Evolutionary conservation across 2,113 vertebrate genomes (phyloP).

Genomic region (Neomonachus schauinslandi): DNA sequence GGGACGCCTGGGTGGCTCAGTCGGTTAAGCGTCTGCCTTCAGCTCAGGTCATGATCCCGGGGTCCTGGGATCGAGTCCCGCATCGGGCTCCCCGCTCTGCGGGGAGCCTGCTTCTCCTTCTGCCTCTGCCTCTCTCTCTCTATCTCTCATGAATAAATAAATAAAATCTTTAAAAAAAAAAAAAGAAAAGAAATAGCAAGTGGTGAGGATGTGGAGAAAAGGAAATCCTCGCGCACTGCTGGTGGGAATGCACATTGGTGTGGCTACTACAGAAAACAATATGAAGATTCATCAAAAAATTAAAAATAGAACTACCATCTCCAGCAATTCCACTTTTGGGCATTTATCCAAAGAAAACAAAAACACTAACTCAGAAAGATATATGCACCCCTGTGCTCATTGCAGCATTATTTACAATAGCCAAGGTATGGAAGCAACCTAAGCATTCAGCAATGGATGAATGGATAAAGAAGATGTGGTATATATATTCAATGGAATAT

Average conservation of each 20-base stretch:
- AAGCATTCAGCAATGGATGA: neutral
- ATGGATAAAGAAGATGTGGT: neutral
- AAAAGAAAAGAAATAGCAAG: neutral
- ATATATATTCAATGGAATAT: neutral
- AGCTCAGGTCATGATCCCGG: no score
- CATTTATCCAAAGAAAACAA: neutral
- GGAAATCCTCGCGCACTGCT: neutral
- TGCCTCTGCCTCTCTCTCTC: no score
- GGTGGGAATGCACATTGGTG: neutral
- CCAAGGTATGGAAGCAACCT: neutral
- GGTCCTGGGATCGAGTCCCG: no score
- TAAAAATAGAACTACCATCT: neutral
- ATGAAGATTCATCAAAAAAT: neutral
- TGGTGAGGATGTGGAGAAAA: neutral
- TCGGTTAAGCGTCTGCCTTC: no score
- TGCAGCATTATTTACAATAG: neutral
- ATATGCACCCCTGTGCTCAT: neutral
- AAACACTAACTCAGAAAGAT: neutral
- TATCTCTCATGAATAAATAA: no score
- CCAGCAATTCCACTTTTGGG: neutral
- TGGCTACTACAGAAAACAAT: neutral
- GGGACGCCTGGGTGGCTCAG: no score
- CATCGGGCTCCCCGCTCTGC: no score
- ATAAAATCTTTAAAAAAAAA: no score
- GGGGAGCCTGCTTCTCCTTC: no score